Evolutionary conservation across 2,113 vertebrate genomes (phyloP).

Genomic region (Crocuta crocuta): DNA sequence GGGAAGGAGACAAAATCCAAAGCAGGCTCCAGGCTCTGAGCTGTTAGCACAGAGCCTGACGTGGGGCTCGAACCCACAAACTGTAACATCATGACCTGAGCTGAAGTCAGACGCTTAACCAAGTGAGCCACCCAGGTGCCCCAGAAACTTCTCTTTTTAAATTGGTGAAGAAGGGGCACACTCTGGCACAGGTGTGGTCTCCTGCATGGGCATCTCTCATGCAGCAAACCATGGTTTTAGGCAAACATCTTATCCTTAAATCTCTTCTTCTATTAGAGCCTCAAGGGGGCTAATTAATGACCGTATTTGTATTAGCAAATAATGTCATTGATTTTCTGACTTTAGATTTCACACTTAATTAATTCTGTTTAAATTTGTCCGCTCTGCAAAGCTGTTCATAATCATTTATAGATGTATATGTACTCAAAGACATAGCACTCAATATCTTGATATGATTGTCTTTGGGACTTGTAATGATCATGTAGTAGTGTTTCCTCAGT

Average conservation of each 20-base stretch:
- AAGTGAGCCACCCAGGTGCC: too few relatives aligned
- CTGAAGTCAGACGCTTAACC: too few relatives aligned
- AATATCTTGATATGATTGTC: neutral
- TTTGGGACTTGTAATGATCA: neutral
- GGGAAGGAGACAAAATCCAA: too few relatives aligned
- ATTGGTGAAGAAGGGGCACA: neutral
- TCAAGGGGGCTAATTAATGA: neutral
- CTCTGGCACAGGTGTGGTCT: neutral
- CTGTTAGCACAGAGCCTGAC: too few relatives aligned
- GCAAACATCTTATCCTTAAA: neutral
- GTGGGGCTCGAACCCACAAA: too few relatives aligned
- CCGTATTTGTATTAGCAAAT: neutral
- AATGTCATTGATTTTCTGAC: neutral
- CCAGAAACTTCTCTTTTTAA: neutral
- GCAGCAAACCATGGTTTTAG: neutral
- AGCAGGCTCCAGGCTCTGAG: too few relatives aligned
- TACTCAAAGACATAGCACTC: neutral
- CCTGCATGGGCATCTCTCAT: neutral
- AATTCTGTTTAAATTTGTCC: neutral
- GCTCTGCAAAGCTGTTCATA: neutral
- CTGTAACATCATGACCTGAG: too few relatives aligned
- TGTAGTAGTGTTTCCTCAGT: neutral
- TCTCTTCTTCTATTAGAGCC: neutral
- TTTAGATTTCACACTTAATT: conserved; percentile 25
- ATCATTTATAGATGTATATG: neutral